A percentile compares a stretch with the other conserved stretches of the same genome.
These are phyloP conservation scores for Cyclophora albipunctata DNA, from an alignment of 2,888 invertebrate species.

Conservation along the genomic window DNA sequence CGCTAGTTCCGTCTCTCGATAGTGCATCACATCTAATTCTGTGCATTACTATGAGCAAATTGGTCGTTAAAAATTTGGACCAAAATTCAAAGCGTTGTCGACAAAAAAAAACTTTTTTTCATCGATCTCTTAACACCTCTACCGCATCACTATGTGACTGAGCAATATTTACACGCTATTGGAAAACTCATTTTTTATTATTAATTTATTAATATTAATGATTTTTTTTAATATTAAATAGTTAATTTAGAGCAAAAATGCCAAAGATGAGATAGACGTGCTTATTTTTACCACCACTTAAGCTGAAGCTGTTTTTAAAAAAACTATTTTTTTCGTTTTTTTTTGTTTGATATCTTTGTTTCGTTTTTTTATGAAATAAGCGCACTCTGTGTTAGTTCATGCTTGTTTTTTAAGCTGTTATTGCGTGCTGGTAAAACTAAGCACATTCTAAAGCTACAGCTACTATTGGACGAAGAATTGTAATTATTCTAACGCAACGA, in stretches of 20 bases:
- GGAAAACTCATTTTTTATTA: conserved; percentile 29
- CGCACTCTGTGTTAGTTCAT: conserved; percentile 5
- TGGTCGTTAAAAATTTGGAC: conserved; percentile 53
- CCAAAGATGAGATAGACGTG: conserved; percentile 41
- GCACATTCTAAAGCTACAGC: conserved; percentile 54
- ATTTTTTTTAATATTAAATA: conserved; percentile 12
- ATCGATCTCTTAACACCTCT: conserved; percentile 16
- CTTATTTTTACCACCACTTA: conserved; percentile 46
- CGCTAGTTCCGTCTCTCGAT: conserved; percentile 43
- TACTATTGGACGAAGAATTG: conserved; percentile 68
- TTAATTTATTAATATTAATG: conserved; percentile 1
- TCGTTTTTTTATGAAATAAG: conserved; percentile 9
- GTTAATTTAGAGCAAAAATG: conserved; percentile 44
- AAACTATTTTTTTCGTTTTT: conserved; percentile 19
- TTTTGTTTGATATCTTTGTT: conserved; percentile 15
- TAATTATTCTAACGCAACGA: conserved; percentile 48
- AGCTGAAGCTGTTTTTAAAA: conserved; percentile 16
- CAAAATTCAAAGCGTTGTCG: conserved; percentile 44
- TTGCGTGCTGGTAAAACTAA: conserved; percentile 52
- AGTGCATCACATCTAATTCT: conserved; percentile 54
- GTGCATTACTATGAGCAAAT: conserved; percentile 66
- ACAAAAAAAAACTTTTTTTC: conserved; percentile 24
- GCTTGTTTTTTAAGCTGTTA: conserved; percentile 11
- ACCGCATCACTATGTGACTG: conserved; percentile 42
- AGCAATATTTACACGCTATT: conserved; percentile 50